These are phyloP conservation scores for Eupeodes latifasciatus DNA, from an alignment of 2,888 invertebrate genomes.

Conservation along the genomic window DNA sequence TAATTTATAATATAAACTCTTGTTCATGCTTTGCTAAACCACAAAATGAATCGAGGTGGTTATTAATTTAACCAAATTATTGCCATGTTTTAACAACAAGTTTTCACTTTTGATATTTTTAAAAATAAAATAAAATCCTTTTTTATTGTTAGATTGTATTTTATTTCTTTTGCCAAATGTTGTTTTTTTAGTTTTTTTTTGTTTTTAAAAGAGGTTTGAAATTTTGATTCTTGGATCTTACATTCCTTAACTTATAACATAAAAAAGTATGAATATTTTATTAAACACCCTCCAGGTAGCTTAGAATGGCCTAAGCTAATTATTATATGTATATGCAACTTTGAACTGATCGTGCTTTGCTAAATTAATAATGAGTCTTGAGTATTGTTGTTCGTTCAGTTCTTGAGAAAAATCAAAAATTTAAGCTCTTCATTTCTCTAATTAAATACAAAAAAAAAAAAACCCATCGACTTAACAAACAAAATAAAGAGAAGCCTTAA, in stretches of 20 bases:
- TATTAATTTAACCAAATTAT: neutral
- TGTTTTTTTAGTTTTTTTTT: no score
- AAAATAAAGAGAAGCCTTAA: slow-evolving; percentile 38
- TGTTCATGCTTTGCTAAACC: slow-evolving; percentile 49
- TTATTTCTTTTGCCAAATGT: no score
- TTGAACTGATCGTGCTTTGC: neutral
- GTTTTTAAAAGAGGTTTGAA: no score
- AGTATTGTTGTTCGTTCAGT: neutral
- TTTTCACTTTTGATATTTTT: neutral
- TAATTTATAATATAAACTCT: slow-evolving; percentile 7
- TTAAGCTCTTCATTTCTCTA: neutral
- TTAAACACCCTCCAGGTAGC: no score
- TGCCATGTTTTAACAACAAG: neutral
- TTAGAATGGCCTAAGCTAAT: neutral
- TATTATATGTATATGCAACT: neutral
- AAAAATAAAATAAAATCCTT: neutral
- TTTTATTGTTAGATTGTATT: no score
- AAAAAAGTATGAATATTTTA: no score
- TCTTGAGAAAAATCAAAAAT: slow-evolving; percentile 10
- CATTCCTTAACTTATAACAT: no score
- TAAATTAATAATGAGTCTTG: neutral
- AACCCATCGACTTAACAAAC: neutral
- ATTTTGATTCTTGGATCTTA: no score
- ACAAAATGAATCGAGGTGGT: slow-evolving; percentile 58
- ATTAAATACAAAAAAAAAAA: slow-evolving; percentile 1